These are phyloP conservation scores for Carabus problematicus DNA, from an alignment of 2,888 invertebrate species.

Conservation along the genomic window DNA sequence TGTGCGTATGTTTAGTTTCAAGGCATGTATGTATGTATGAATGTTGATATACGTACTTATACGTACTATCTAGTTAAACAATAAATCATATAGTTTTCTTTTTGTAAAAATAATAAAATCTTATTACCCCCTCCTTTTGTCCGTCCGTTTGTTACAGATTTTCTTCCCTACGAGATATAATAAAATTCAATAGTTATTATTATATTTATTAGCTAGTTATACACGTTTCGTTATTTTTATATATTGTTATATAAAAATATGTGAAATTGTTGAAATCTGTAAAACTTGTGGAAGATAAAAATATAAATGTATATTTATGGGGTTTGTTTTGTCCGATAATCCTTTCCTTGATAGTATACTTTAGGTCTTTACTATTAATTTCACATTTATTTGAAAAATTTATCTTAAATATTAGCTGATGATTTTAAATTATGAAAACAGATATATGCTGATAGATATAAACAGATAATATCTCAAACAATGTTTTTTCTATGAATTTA, in stretches of 20 bases:
- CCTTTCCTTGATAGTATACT: conserved; percentile 48
- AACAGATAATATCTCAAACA: too few relatives aligned
- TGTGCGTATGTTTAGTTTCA: neutral
- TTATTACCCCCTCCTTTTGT: neutral
- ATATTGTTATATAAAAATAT: conserved; percentile 44
- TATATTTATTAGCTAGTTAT: conserved; percentile 41
- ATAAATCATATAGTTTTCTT: neutral
- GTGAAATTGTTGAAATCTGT: conserved; percentile 58
- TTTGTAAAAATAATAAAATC: conserved; percentile 20
- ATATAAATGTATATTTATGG: conserved; percentile 26
- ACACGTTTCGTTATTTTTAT: conserved; percentile 46
- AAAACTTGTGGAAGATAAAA: conserved; percentile 50
- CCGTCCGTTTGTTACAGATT: conserved; percentile 13
- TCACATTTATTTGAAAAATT: too few relatives aligned
- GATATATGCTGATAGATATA: too few relatives aligned
- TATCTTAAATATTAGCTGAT: too few relatives aligned
- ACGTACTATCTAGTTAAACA: conserved; percentile 1
- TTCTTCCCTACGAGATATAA: conserved; percentile 47
- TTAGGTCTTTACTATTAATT: neutral
- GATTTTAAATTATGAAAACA: too few relatives aligned
- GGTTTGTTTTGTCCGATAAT: conserved; percentile 54
- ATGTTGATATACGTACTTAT: neutral
- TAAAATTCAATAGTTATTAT: conserved; percentile 39
- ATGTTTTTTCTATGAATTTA: too few relatives aligned
- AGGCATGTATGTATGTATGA: conserved; percentile 5